Base-by-base conservation (phyloP, 2,797 vertebrate species). In the Rhinichthys osculus region DNA sequence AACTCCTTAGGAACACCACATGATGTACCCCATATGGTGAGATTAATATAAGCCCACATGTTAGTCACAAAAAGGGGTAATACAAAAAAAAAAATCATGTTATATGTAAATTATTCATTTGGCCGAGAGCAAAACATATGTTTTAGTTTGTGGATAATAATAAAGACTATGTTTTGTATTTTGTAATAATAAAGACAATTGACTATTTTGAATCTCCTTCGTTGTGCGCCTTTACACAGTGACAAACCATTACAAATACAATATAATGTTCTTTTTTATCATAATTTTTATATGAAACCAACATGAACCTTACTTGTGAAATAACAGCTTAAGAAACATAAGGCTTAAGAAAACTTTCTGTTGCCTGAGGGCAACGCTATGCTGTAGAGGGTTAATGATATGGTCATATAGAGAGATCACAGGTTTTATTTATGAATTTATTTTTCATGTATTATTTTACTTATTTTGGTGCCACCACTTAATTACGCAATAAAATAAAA, bases 31-130 rank as follows among this genome's bases (percentile, higher is more conserved):
- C 44, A 77, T 62, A 70, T 42, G 16, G 40, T 27, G 78, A 78
- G 57, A 21, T 40, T 57, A 66, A 69, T 73, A 78, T 84, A 72
- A 85, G 67, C 82, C 83, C 59, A 76, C 42, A 38, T 21, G 30
- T 84, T 83, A 83, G 2, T 23, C 7, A 38, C 8, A 54, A 35
- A 27, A 30, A 50, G 1, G 4, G 27, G 7, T 5, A 50, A 33
- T 35, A 35, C 2, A 13, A 52, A 52, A 52, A 14, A 74, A 33
- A 1, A 27, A 19, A 6, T 19, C 44, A 44, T 33, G 16, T 38
- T 5, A 54, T 21, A 35, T 33, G 19, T 33, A 52, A 74, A 21
- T 74, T 33, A 8, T 33, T 52, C 0, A 33, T 33, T 74, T 52
- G 8, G 2, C 10, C 1, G 1, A 35, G 44, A 23, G 19, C 8